Percentiles rank a stretch among this genome's conserved stretches.
Conservation (phyloP, 2,888 invertebrate species). For the Crepidodera aurea region DNA sequence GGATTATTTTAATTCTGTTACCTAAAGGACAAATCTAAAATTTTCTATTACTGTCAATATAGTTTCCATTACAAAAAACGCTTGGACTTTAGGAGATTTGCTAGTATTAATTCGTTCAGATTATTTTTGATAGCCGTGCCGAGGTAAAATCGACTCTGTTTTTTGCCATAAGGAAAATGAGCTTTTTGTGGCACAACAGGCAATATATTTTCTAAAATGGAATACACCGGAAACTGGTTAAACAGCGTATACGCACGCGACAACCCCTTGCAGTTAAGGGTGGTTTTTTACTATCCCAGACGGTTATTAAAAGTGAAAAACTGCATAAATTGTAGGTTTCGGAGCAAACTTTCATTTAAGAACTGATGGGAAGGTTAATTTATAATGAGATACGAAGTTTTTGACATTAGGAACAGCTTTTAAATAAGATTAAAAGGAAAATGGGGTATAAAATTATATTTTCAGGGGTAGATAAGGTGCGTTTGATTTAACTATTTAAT, state of each 20-base stretch:
- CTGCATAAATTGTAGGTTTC: conserved; percentile 31
- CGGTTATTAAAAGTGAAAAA: conserved; percentile 40
- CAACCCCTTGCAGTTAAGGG: conserved; percentile 48
- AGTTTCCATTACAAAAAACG: no score
- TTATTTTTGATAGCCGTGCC: no score
- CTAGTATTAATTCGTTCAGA: no score
- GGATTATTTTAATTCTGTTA: no score
- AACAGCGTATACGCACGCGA: conserved; percentile 50
- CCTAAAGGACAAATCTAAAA: no score
- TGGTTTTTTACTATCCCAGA: conserved; percentile 40
- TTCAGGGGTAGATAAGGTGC: not conserved
- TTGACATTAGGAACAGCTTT: not conserved
- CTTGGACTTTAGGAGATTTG: no score
- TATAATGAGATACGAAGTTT: conserved; percentile 12
- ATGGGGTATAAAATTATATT: not conserved
- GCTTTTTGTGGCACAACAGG: conserved; percentile 40
- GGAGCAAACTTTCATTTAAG: conserved; percentile 35
- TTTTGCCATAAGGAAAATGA: conserved; percentile 30
- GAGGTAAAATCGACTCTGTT: not conserved
- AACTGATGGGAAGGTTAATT: conserved; percentile 2
- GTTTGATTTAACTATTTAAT: not conserved
- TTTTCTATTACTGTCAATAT: no score
- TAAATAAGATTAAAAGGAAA: conserved; percentile 1
- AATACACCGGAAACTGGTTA: conserved; percentile 47
- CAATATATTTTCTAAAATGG: conserved; percentile 47